Percentiles rank a stretch among this genome's conserved stretches.
phyloP scores from a whole-genome alignment of 2,888 invertebrate species.

The Cerceris rybyensis region DNA sequence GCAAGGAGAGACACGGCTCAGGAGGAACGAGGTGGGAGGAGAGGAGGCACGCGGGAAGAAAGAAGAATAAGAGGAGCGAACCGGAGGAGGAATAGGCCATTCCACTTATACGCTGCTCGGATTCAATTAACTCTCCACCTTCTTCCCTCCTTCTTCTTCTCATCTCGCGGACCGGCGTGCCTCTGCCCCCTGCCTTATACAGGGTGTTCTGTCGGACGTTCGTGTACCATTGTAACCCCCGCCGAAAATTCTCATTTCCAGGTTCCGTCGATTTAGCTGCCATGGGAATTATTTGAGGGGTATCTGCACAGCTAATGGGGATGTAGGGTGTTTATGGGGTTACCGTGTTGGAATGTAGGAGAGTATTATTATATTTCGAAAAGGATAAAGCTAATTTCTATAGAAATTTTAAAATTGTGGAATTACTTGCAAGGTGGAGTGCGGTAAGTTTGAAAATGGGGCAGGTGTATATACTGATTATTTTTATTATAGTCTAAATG shows the following conservation, averaged over 20 bases:
- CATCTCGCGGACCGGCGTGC: slow-evolving; percentile 73
- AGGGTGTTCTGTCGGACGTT: slow-evolving; percentile 66
- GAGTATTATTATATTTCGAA: too few species aligned
- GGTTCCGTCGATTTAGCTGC: background rate
- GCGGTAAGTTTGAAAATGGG: too few species aligned
- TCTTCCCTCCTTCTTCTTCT: slow-evolving; percentile 74
- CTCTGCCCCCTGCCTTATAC: slow-evolving; percentile 71
- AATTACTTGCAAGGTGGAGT: too few species aligned
- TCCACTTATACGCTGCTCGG: slow-evolving; percentile 82
- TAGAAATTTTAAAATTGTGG: too few species aligned
- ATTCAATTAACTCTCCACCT: slow-evolving; percentile 81
- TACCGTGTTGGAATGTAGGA: too few species aligned
- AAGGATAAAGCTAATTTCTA: too few species aligned
- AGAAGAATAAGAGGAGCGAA: slow-evolving; percentile 78
- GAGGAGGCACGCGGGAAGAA: slow-evolving; percentile 73
- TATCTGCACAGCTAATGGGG: too few species aligned
- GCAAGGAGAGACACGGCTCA: slow-evolving; percentile 48
- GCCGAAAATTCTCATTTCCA: slow-evolving; percentile 37
- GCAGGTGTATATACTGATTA: too few species aligned
- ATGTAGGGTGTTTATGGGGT: too few species aligned
- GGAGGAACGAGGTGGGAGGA: slow-evolving; percentile 49
- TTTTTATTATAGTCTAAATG: too few species aligned
- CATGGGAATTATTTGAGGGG: background rate
- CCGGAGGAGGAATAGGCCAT: slow-evolving; percentile 80
- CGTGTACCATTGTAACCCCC: slow-evolving; percentile 29